Evolutionary conservation across 2,113 vertebrate species (phyloP).

Genomic region (Xenotilapia flavipinnis): DNA sequence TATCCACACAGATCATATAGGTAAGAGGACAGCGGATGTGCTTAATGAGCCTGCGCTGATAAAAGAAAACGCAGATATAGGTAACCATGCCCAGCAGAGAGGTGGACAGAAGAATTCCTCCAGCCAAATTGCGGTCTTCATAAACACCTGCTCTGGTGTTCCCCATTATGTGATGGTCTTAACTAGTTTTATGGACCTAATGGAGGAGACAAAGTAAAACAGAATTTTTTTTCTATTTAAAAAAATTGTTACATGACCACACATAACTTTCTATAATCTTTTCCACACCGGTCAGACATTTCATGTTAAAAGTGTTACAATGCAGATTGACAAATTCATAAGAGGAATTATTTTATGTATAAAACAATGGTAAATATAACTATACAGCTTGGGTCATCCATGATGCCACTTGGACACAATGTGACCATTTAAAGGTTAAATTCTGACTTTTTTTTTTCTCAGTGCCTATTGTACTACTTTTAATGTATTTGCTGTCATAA

Average conservation of each 20-base stretch:
- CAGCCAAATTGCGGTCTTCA: accelerated
- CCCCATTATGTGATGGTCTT: background rate
- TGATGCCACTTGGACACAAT: background rate
- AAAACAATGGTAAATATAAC: background rate
- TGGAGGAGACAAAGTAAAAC: background rate
- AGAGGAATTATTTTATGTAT: background rate
- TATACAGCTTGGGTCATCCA: background rate
- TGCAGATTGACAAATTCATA: background rate
- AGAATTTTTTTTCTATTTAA: background rate
- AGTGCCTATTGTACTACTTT: background rate
- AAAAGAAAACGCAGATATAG: background rate
- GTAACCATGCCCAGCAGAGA: background rate
- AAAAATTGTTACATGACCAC: background rate
- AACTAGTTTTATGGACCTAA: background rate
- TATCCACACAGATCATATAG: background rate
- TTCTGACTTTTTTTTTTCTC: background rate
- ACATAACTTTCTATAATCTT: background rate
- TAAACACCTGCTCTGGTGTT: background rate
- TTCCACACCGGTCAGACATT: background rate
- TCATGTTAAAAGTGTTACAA: background rate
- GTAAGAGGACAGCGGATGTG: background rate
- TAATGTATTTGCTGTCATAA: background rate
- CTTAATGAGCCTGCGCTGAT: background rate
- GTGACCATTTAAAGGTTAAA: background rate
- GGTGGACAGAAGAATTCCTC: background rate